These are phyloP conservation scores for Podarcis siculus DNA, from an alignment of 2,797 vertebrate species.

Conservation along the genomic window DNA sequence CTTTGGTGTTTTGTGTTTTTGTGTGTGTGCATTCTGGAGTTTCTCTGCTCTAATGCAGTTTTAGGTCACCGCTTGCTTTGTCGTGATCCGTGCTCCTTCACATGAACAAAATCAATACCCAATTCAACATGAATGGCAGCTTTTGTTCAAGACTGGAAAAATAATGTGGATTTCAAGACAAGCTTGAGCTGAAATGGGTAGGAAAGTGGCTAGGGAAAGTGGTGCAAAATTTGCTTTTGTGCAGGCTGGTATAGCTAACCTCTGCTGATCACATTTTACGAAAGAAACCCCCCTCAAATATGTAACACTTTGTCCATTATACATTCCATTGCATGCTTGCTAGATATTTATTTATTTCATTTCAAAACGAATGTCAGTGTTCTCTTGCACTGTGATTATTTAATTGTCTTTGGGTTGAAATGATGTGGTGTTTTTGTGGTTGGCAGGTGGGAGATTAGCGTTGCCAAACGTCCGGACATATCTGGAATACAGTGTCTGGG, in stretches of 20 bases:
- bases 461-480: too few species aligned
- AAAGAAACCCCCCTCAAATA: neutral
- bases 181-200: neutral
- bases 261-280: neutral
- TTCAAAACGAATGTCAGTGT: neutral
- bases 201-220: neutral
- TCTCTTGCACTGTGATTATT: neutral
- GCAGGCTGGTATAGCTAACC: neutral
- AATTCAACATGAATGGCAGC: conserved; percentile 15
- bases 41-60: conserved; percentile 11
- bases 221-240: neutral
- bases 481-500: too few species aligned
- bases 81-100: neutral
- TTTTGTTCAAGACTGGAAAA: conserved; percentile 10
- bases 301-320: neutral
- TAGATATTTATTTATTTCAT: neutral
- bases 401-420: neutral
- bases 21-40: neutral
- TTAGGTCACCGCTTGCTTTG: neutral
- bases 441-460: too few species aligned
- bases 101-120: conserved; percentile 24
- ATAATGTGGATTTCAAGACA: conserved; percentile 3
- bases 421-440: neutral
- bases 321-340: neutral
- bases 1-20: neutral